Evolutionary conservation across 2,113 vertebrate genomes (phyloP).

Genomic region (Forbesichthys papilliferus): DNA sequence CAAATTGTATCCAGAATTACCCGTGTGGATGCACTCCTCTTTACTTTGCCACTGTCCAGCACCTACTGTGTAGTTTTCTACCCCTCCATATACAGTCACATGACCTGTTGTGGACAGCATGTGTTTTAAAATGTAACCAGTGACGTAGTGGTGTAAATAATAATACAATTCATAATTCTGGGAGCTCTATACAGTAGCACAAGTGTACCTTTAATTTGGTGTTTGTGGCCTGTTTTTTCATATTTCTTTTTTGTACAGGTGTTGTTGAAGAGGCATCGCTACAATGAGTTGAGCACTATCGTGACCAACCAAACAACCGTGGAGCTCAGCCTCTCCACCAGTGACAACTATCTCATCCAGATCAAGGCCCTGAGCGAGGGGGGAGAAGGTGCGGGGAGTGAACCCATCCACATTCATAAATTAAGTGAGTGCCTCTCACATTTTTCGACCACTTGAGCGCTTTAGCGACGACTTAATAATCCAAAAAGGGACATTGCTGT

Average conservation of each 20-base stretch:
- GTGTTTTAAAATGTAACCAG: no score
- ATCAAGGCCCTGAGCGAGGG: slow-evolving; percentile 86
- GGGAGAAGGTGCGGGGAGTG: slow-evolving; percentile 86
- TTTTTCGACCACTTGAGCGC: slow-evolving; percentile 24
- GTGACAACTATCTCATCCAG: slow-evolving; percentile 89
- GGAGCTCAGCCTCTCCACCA: slow-evolving; percentile 81
- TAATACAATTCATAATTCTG: no score
- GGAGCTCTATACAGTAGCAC: no score
- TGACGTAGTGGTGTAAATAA: no score
- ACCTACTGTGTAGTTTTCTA: no score
- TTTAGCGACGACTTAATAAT: slow-evolving; percentile 43
- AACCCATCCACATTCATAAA: slow-evolving; percentile 90
- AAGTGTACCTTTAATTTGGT: no score
- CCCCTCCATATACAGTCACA: no score
- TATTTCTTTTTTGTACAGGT: slow-evolving; percentile 72
- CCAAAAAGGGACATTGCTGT: slow-evolving; percentile 51
- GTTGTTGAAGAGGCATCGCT: slow-evolving; percentile 82
- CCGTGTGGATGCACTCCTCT: no score
- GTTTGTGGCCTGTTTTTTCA: neutral
- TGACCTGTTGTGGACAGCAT: no score
- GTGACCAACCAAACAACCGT: slow-evolving; percentile 80
- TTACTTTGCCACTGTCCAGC: no score
- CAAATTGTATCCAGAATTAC: no score
- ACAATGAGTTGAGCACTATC: slow-evolving; percentile 73
- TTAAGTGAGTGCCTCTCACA: slow-evolving; percentile 72